A percentile compares a stretch with the other conserved stretches of the same genome.
Conservation (phyloP, 2,113 vertebrate genomes). For the Dendrocopos noguchii region DNA sequence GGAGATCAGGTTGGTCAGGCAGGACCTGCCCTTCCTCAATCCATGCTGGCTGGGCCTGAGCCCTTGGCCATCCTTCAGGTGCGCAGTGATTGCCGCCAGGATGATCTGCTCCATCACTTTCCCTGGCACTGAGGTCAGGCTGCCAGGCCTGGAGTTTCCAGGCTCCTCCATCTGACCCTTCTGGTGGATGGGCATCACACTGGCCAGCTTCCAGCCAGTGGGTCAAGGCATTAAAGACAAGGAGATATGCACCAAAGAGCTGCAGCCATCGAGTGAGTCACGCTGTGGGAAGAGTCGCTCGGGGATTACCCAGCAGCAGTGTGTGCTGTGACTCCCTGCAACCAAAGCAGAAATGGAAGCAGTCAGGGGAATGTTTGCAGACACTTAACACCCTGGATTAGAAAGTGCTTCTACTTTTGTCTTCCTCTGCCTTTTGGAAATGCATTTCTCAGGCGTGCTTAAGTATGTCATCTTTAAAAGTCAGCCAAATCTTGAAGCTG, state of each 20-base stretch:
- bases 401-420: not conserved
- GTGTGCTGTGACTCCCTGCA: not conserved
- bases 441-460: not conserved
- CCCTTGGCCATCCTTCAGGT: too few relatives aligned
- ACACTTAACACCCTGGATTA: conserved; percentile 10
- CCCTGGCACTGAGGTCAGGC: too few relatives aligned
- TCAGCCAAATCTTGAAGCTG: conserved; percentile 35
- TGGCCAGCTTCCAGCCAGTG: too few relatives aligned
- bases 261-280: not conserved
- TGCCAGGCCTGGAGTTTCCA: too few relatives aligned
- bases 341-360: not conserved
- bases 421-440: not conserved
- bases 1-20: too few relatives aligned
- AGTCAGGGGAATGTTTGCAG: not conserved
- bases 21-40: too few relatives aligned
- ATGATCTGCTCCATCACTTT: too few relatives aligned
- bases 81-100: too few relatives aligned
- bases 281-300: not conserved
- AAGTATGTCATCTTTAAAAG: conserved; percentile 49
- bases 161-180: too few relatives aligned
- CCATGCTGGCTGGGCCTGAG: too few relatives aligned
- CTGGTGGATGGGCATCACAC: too few relatives aligned
- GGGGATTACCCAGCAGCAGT: not conserved
- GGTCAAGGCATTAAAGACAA: not conserved
- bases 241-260: not conserved